These are phyloP conservation scores for Distichodus sexfasciatus DNA, from an alignment of 2,797 vertebrate species.

Conservation along the genomic window DNA sequence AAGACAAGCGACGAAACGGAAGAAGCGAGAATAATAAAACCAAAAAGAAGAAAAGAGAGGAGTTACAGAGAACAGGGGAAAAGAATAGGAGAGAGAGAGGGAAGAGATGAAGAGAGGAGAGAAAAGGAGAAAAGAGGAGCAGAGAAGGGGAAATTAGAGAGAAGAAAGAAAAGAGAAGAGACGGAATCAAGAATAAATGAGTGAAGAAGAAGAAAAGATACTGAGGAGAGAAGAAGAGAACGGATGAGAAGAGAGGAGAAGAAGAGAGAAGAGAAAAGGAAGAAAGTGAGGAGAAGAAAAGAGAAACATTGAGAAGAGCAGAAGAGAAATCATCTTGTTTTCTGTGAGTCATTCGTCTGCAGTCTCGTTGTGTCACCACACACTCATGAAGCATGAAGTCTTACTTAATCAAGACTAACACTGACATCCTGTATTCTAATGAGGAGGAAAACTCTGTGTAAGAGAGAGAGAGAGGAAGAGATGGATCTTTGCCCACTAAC, in stretches of 20 bases:
- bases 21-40: background rate
- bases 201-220: too few species aligned
- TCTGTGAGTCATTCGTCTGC: background rate
- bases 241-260: background rate
- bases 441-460: background rate
- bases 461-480: slow-evolving; percentile 5
- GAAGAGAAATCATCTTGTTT: too few species aligned
- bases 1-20: background rate
- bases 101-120: background rate
- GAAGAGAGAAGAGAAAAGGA: background rate
- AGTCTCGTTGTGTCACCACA: slow-evolving; percentile 1
- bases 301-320: background rate
- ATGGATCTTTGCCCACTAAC: slow-evolving; percentile 2
- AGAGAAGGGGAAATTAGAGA: background rate
- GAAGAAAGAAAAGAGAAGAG: background rate
- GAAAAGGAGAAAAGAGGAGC: background rate
- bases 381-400: background rate
- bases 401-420: background rate
- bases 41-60: background rate
- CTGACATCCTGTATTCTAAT: background rate
- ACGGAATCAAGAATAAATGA: background rate
- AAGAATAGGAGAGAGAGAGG: too few species aligned
- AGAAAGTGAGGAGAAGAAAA: background rate
- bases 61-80: background rate
- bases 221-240: background rate